Percentiles rank a stretch among this genome's conserved stretches.
phyloP scores from a whole-genome alignment of 1,140 invertebrate genomes.

The Scaptomyza pallida region DNA sequence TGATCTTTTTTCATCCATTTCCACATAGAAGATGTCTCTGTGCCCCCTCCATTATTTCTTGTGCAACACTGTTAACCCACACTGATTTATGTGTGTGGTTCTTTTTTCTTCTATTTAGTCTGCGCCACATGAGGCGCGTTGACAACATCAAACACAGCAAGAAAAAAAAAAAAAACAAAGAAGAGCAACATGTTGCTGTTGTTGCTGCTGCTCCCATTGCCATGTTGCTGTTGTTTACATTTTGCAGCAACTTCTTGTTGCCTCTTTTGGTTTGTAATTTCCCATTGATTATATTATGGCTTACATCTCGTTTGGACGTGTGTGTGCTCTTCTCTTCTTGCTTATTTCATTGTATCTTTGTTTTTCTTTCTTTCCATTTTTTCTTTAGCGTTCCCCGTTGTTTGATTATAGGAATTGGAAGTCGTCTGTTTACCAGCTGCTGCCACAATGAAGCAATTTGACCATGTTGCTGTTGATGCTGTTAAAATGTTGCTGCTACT shows the following conservation, averaged over 20 bases:
- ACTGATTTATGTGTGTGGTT: constrained; percentile 30
- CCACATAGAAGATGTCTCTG: constrained; percentile 45
- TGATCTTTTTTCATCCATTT: background rate
- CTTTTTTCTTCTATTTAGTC: no score
- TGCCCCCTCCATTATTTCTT: constrained; percentile 17
- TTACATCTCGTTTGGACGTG: constrained; percentile 42
- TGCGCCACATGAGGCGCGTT: constrained; percentile 22
- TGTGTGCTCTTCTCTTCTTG: constrained; percentile 34
- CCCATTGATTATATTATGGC: constrained; percentile 45
- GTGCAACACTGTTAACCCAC: constrained; percentile 3
- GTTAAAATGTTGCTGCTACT: constrained; percentile 1
- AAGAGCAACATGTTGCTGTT: constrained; percentile 54
- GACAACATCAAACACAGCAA: constrained; percentile 28
- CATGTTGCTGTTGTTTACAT: constrained; percentile 40
- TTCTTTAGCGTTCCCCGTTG: no score
- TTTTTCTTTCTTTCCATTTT: background rate
- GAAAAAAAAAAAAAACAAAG: no score
- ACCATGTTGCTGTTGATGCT: constrained; percentile 13
- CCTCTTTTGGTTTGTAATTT: constrained; percentile 37
- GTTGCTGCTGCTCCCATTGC: constrained; percentile 3
- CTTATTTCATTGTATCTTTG: background rate
- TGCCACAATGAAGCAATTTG: constrained; percentile 54
- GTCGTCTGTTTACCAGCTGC: constrained; percentile 38
- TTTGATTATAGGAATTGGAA: constrained; percentile 44
- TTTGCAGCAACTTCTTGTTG: constrained; percentile 3